Evolutionary conservation across 2,113 vertebrate genomes (phyloP).

Genomic region (Leucopsar rothschildi): DNA sequence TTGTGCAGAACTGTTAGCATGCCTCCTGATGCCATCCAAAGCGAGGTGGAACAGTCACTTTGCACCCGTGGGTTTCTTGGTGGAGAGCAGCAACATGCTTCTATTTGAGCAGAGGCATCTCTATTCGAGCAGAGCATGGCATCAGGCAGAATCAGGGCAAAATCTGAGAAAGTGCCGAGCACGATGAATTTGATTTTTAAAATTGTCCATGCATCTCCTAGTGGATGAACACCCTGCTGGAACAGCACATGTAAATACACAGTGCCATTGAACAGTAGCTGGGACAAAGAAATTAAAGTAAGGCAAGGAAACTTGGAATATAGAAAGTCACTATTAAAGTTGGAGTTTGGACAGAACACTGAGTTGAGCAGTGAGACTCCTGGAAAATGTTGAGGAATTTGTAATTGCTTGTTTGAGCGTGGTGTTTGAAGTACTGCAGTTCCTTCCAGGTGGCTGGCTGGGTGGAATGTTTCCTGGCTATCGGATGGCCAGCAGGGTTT

Average conservation of each 20-base stretch:
- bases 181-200: background rate
- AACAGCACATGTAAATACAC: background rate
- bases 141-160: background rate
- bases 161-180: background rate
- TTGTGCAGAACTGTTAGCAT: background rate
- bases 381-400: background rate
- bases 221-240: background rate
- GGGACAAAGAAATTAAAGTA: background rate
- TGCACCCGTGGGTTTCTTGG: background rate
- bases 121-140: background rate
- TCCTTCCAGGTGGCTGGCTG: background rate
- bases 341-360: background rate
- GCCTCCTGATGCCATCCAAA: background rate
- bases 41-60: fast-evolving
- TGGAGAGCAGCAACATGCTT: background rate
- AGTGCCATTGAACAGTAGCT: fast-evolving
- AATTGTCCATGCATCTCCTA: background rate
- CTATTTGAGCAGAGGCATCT: background rate
- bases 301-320: background rate
- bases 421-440: background rate
- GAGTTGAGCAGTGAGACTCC: background rate
- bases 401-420: background rate
- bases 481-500: fast-evolving
- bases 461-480: background rate
- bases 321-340: background rate